These are phyloP conservation scores for Pristionchus mayeri DNA, from an alignment of 2,888 invertebrate genomes.

Conservation along the genomic window DNA sequence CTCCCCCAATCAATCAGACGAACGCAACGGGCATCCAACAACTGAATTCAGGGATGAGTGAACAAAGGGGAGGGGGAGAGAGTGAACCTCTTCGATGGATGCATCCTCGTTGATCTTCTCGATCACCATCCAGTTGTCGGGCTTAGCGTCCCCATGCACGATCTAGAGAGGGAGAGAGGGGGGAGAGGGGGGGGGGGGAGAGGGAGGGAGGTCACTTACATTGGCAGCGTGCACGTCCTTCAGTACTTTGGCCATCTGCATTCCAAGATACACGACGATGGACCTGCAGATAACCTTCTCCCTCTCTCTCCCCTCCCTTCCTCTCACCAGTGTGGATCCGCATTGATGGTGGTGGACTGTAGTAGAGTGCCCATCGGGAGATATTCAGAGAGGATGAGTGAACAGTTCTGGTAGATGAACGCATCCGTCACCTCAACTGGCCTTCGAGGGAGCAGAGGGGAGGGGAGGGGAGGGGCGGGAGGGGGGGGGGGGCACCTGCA, in stretches of 20 bases:
- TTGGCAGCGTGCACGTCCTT: conserved; percentile 41
- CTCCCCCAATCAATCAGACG: conserved; percentile 49
- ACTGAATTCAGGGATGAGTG: background rate
- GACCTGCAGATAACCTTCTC: background rate
- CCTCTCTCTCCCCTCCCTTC: background rate
- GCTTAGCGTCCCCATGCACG: conserved; percentile 45
- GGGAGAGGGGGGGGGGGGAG: background rate
- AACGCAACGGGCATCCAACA: background rate
- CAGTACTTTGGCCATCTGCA: conserved; percentile 45
- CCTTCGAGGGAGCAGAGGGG: no score
- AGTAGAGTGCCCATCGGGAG: conserved; percentile 48
- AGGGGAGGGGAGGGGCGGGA: no score
- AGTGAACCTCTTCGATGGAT: background rate
- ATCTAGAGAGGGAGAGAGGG: background rate
- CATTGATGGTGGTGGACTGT: background rate
- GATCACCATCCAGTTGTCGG: conserved; percentile 49
- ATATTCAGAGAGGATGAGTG: conserved; percentile 42
- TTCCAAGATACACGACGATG: conserved; percentile 39
- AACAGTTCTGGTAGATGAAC: conserved; percentile 48
- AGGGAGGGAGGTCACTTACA: background rate
- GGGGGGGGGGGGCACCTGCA: no score
- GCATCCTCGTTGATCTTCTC: conserved; percentile 43
- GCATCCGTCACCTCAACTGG: conserved; percentile 45
- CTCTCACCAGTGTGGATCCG: conserved; percentile 45
- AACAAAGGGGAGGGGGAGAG: no score